Evolutionary conservation across 2,113 vertebrate species (phyloP), one percentile per base, ranked within the genome.

Genomic region (Hemiscyllium ocellatum): DNA sequence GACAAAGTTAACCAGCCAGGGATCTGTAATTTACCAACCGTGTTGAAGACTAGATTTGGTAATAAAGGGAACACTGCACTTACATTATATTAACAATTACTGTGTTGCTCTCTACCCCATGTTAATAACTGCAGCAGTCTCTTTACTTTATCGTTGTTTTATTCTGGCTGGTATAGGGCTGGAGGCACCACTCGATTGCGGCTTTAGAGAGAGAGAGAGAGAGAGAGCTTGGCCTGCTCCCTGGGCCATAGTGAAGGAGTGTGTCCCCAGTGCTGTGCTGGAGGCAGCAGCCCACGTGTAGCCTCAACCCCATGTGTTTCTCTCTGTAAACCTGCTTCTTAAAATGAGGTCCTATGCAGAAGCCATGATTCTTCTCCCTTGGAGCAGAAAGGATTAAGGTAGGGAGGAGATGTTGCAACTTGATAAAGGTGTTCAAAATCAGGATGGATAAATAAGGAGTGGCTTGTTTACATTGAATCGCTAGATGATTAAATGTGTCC

Each of bases 61-160:
- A 76, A 12, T 76, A 37, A 37, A 37, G 76, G 33, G n/a, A 10
- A 13, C n/a, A n/a, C 33, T n/a, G 17, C 3, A 80, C 33, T 80
- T 33, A 80, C 76, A 80, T 7, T 6, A 80, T 80, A 37, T 80
- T 12, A 37, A n/a, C 10, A n/a, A 80, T 80, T 29, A n/a, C 13
- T 80, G 12, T 80, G 76, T 15, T 37, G 76, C 76, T 80, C 33
- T 37, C 76, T 37, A 37, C 76, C 13, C 33, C 33, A 80, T 37
- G 26, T 13, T 80, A n/a, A 80, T 80, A n/a, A 3, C 76, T 98
- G 97, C 29, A 2, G 70, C 26, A 26, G 26, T 69, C 20, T 69
- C 68, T 69, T 69, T 20, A 69, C 20, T 69, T 69, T 22, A 17
- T 69, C 68, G 20, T 69, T 69, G 15, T 72, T 72, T 72, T 72